phyloP scores from a whole-genome alignment of 2,888 invertebrate genomes.

The Xanthia icteritia region DNA sequence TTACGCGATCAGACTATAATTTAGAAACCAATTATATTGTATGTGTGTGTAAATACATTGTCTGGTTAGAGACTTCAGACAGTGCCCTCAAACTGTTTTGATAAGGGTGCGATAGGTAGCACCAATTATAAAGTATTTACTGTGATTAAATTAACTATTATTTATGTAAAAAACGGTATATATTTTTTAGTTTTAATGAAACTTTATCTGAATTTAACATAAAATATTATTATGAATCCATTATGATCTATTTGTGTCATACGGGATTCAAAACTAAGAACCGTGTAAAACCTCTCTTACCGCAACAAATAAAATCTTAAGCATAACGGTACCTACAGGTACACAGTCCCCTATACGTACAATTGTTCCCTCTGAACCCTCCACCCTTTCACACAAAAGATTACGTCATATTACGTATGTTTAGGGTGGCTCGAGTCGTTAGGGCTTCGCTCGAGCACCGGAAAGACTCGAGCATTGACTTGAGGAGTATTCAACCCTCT shows the following conservation, averaged over 20 bases:
- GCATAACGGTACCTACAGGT: conserved; percentile 13
- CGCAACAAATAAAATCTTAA: conserved; percentile 33
- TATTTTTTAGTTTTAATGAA: background rate
- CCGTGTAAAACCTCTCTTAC: conserved; percentile 19
- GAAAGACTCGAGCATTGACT: conserved; percentile 58
- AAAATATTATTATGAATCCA: background rate
- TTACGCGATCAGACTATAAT: background rate
- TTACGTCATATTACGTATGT: conserved; percentile 61
- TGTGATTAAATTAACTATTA: background rate
- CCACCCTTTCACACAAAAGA: conserved; percentile 53
- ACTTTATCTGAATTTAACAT: background rate
- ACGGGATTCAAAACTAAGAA: background rate
- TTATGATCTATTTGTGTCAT: background rate
- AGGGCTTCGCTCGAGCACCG: conserved; percentile 55
- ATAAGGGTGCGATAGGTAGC: background rate
- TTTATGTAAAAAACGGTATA: background rate
- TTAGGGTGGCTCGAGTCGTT: conserved; percentile 59
- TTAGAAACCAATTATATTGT: too few relatives aligned
- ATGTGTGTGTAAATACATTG: background rate
- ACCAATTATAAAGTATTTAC: background rate
- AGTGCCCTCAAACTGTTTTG: conserved; percentile 9
- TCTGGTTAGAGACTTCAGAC: conserved; percentile 7
- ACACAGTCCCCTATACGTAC: conserved; percentile 15
- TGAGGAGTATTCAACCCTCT: conserved; percentile 55
- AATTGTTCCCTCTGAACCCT: conserved; percentile 47